phyloP scores from a whole-genome alignment of 1,140 invertebrate genomes.

The Lucilia cuprina region DNA sequence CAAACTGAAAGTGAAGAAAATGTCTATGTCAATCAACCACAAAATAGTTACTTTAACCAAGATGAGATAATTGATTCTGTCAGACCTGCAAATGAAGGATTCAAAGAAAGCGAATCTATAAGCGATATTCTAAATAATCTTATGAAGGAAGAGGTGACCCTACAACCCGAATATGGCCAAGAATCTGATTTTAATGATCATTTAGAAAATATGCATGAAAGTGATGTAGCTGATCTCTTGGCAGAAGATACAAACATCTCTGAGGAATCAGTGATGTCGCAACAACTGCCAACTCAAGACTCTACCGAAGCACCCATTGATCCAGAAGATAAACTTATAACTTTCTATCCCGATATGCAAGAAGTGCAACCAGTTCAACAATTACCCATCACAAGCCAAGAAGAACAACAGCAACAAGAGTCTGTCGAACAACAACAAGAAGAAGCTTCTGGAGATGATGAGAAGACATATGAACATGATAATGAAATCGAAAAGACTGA shows the following conservation, averaged over 20 bases:
- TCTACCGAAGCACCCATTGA: constrained; percentile 22
- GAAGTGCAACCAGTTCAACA: neutral
- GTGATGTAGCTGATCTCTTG: constrained; percentile 46
- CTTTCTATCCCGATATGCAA: constrained; percentile 45
- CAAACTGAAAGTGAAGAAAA: neutral
- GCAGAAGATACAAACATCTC: constrained; percentile 41
- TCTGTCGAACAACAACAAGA: neutral
- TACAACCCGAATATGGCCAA: neutral
- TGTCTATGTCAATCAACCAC: neutral
- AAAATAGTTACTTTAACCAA: constrained; percentile 18
- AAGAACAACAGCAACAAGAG: neutral
- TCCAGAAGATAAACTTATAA: constrained; percentile 44
- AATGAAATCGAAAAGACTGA: neutral
- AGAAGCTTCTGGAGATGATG: constrained; percentile 8
- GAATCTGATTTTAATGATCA: neutral
- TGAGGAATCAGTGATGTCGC: constrained; percentile 16
- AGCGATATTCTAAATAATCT: constrained; percentile 56
- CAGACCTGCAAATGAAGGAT: constrained; percentile 39
- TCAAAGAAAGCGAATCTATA: constrained; percentile 56
- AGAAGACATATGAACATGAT: neutral
- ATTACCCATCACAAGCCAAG: neutral
- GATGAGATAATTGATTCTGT: neutral
- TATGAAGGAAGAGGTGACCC: constrained; percentile 41
- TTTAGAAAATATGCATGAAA: neutral
- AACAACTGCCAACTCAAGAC: neutral